Evolutionary conservation across 2,113 vertebrate genomes (phyloP).

Genomic region (Bettongia penicillata): DNA sequence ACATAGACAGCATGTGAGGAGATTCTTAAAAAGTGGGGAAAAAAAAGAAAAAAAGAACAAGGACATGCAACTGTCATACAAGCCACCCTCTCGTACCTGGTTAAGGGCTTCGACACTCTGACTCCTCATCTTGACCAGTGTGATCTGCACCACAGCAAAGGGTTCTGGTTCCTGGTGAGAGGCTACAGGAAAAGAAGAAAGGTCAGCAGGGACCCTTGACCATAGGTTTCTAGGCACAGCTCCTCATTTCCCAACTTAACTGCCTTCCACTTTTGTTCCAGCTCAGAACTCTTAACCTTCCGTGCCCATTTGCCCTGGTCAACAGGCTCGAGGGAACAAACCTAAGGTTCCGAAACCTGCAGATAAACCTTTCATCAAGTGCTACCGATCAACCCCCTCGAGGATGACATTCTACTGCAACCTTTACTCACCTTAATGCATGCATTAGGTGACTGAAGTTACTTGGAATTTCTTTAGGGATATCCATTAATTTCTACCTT

Average conservation of each 20-base stretch:
- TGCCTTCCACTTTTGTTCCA: background rate
- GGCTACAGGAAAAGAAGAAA: slow-evolving; percentile 75
- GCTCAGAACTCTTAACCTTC: background rate
- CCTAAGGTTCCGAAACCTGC: background rate
- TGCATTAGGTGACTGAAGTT: background rate
- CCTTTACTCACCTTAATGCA: background rate
- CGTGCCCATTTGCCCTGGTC: background rate
- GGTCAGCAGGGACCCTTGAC: background rate
- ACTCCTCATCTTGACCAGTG: slow-evolving; percentile 70
- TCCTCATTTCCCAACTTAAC: background rate
- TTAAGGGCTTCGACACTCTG: slow-evolving; percentile 79
- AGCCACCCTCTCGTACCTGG: slow-evolving; percentile 80
- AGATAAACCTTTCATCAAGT: slow-evolving; percentile 33
- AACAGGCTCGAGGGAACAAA: background rate
- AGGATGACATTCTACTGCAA: background rate
- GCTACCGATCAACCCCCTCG: background rate
- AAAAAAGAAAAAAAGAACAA: background rate
- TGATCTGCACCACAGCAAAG: slow-evolving; percentile 67
- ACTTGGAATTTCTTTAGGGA: background rate
- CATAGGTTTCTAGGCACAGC: background rate
- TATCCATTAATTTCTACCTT: background rate
- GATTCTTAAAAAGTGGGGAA: background rate
- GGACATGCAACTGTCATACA: background rate
- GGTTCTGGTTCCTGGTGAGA: slow-evolving; percentile 56
- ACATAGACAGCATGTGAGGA: background rate